Evolutionary conservation across 2,797 vertebrate genomes (phyloP).

Genomic region (Menidia menidia): DNA sequence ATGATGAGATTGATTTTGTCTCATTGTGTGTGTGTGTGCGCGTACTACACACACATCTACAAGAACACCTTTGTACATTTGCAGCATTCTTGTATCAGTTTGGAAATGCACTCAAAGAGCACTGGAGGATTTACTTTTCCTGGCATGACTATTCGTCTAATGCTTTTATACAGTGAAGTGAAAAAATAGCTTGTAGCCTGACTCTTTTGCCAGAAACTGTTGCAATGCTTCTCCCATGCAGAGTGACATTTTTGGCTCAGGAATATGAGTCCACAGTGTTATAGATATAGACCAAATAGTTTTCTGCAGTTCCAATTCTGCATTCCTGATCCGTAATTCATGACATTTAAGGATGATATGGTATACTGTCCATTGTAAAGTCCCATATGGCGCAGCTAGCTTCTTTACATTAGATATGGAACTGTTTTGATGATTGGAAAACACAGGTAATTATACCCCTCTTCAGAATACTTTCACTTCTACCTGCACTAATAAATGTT

Average conservation of each 20-base stretch:
- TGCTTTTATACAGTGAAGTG: slow-evolving; percentile 70
- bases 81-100: slow-evolving; percentile 32
- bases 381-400: slow-evolving; percentile 8
- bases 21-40: slow-evolving; percentile 29
- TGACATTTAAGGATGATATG: slow-evolving; percentile 35
- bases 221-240: slow-evolving; percentile 71
- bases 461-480: slow-evolving; percentile 15
- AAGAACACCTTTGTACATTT: slow-evolving; percentile 25
- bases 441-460: slow-evolving; percentile 29
- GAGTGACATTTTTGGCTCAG: slow-evolving; percentile 60
- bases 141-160: slow-evolving; percentile 67
- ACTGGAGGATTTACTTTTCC: slow-evolving; percentile 76
- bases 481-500: slow-evolving; percentile 9
- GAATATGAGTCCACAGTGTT: slow-evolving; percentile 58
- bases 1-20: slow-evolving; percentile 78
- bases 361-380: slow-evolving; percentile 28
- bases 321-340: slow-evolving; percentile 33
- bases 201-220: slow-evolving; percentile 73
- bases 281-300: slow-evolving; percentile 50
- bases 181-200: slow-evolving; percentile 63
- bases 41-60: slow-evolving; percentile 24
- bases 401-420: slow-evolving; percentile 21
- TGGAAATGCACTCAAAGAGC: slow-evolving; percentile 50
- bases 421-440: slow-evolving; percentile 30
- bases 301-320: slow-evolving; percentile 46